These are phyloP conservation scores for Zaprionus ghesquierei DNA, from an alignment of 1,140 invertebrate genomes.

Conservation along the genomic window DNA sequence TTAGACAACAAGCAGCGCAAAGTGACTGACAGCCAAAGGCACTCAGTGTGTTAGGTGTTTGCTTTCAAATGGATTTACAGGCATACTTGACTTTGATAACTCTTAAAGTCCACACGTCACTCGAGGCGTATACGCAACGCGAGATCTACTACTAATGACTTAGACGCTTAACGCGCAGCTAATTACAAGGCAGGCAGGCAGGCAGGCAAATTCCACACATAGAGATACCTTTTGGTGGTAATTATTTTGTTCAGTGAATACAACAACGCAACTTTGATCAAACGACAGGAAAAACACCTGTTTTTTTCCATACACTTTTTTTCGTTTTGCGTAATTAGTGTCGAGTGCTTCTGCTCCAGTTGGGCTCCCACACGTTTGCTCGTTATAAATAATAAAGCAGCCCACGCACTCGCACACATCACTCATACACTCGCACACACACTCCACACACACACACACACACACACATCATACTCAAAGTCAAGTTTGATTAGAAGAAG, in stretches of 20 bases:
- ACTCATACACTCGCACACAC: neutral
- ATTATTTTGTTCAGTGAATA: conserved; percentile 78
- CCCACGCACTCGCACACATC: conserved; percentile 7
- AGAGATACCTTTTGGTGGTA: conserved; percentile 42
- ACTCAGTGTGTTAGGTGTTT: neutral
- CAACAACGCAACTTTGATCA: conserved; percentile 32
- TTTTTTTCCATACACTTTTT: conserved; percentile 34
- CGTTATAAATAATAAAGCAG: conserved; percentile 51
- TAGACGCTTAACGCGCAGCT: conserved; percentile 23
- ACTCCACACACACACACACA: too few relatives aligned
- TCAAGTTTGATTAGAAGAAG: neutral
- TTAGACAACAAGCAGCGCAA: conserved; percentile 43
- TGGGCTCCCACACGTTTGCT: conserved; percentile 3
- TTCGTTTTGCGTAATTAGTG: conserved; percentile 49
- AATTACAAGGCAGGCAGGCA: conserved; percentile 47
- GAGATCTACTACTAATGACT: conserved; percentile 42
- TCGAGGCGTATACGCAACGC: conserved; percentile 7
- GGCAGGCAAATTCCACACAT: conserved; percentile 26
- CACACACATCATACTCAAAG: neutral
- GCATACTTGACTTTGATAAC: neutral
- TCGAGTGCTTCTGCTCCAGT: conserved; percentile 27
- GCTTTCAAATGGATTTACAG: conserved; percentile 25
- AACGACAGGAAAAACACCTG: conserved; percentile 44
- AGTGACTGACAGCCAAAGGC: conserved; percentile 13
- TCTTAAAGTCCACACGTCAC: neutral